These are phyloP conservation scores for Iphiclides podalirius DNA, from an alignment of 2,888 invertebrate genomes.

Conservation along the genomic window DNA sequence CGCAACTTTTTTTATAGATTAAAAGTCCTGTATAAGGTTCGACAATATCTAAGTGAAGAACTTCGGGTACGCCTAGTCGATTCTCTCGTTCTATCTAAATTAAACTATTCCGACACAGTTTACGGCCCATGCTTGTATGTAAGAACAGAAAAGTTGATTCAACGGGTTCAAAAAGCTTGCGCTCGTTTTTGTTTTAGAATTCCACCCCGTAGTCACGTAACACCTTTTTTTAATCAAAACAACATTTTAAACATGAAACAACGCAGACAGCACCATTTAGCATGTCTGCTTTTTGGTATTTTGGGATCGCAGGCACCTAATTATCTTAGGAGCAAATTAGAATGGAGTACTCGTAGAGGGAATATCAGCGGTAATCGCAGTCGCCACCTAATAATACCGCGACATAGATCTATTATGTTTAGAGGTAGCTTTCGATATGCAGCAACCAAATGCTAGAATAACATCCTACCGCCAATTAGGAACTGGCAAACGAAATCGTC, in stretches of 20 bases:
- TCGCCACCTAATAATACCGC: neutral
- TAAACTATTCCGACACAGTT: neutral
- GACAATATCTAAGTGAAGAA: neutral
- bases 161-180: neutral
- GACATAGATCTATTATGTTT: neutral
- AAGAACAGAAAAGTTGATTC: neutral
- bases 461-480: neutral
- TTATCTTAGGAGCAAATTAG: neutral
- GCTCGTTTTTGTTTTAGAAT: neutral
- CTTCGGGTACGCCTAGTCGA: neutral
- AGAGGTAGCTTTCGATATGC: neutral
- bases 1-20: neutral
- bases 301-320: neutral
- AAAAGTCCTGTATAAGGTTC: neutral
- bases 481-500: neutral
- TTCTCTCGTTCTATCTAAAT: neutral
- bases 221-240: neutral
- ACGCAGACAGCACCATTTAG: neutral
- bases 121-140: neutral
- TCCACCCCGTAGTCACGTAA: neutral
- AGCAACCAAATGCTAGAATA: neutral
- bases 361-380: neutral
- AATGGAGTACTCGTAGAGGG: neutral
- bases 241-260: neutral
- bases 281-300: neutral